Base-by-base conservation (phyloP, 2,113 vertebrate species). In the Arenaria interpres region DNA sequence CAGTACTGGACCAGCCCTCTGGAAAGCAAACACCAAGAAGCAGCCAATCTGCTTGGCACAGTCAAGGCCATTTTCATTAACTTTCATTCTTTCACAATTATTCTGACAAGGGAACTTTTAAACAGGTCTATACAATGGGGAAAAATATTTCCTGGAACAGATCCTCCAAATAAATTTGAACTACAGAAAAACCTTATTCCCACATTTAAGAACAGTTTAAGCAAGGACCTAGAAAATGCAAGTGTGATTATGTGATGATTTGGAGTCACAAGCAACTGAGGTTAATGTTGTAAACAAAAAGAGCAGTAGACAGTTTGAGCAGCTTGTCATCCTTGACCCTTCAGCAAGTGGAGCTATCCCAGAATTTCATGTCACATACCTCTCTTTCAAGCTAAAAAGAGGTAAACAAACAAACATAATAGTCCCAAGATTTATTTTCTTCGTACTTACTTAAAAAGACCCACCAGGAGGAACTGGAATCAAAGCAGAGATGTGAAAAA, bases 321-420 rank as follows among this genome's bases (percentile, higher is more conserved):
- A 33, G 54, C 63, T 75, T 50, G 35, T 50, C 63, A 37, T 8
- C 25, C n/a, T 10, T 6, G 5, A 21, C 20, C 20, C 32, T 56
- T 35, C 54, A 77, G 56, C 14, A 53, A 62, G 15, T 4, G 2
- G 13, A 45, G 33, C 28, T 57, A 35, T 27, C 22, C 45, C 23
- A 19, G 9, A n/a, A 46, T 37, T 30, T 23, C 7, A 15, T 0
- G 6, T 12, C 30, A 35, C 25, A 5, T 12, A 6, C 9, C 5
- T 24, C 37, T 59, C 10, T 17, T 23, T 46, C 9, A 54, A 80
- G 27, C 16, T 57, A 16, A 33, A 16, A 33, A 56, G 6, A 22
- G 12, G 21, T 35, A 8, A 71, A 43, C 25, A 63, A 51, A n/a
- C 15, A 22, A 41, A 63, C 19, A 33, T 46, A 10, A 37, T 8